phyloP scores from a whole-genome alignment of 2,113 vertebrate genomes.

The Chamaetylas fuelleborni region DNA sequence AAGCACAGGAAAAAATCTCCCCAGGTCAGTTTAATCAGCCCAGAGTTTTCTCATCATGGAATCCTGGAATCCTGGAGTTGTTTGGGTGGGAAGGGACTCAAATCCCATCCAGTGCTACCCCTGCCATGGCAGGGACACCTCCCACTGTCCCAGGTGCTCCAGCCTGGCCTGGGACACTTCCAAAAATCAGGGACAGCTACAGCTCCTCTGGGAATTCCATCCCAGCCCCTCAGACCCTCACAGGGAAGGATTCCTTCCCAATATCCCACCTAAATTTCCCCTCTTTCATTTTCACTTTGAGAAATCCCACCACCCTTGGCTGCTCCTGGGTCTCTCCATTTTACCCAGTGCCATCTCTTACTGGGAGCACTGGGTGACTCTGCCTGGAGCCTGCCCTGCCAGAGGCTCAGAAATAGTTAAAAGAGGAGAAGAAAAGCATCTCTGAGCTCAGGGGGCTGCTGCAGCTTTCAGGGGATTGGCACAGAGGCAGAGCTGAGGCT shows the following conservation, averaged over 20 bases:
- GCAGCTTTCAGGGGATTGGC: conserved; percentile 51
- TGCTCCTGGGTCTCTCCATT: background rate
- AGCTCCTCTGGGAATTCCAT: background rate
- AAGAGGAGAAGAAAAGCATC: background rate
- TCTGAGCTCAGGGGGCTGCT: background rate
- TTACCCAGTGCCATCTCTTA: rapidly evolving
- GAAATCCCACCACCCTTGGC: background rate
- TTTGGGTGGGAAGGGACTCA: background rate
- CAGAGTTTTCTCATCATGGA: background rate
- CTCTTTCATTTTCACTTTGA: background rate
- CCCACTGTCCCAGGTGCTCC: rapidly evolving
- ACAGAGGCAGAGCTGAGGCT: background rate
- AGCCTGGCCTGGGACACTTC: rapidly evolving
- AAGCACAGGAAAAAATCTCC: background rate
- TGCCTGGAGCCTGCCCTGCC: background rate
- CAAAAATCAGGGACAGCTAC: background rate
- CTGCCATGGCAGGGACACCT: background rate
- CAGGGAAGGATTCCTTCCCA: background rate
- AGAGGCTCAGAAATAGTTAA: no score
- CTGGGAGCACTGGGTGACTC: background rate
- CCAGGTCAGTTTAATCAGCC: background rate
- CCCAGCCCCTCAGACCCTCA: background rate
- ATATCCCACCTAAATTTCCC: background rate
- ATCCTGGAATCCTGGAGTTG: background rate
- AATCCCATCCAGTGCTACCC: background rate